phyloP scores from a whole-genome alignment of 2,113 vertebrate genomes.

The Odontophorus gujanensis region DNA sequence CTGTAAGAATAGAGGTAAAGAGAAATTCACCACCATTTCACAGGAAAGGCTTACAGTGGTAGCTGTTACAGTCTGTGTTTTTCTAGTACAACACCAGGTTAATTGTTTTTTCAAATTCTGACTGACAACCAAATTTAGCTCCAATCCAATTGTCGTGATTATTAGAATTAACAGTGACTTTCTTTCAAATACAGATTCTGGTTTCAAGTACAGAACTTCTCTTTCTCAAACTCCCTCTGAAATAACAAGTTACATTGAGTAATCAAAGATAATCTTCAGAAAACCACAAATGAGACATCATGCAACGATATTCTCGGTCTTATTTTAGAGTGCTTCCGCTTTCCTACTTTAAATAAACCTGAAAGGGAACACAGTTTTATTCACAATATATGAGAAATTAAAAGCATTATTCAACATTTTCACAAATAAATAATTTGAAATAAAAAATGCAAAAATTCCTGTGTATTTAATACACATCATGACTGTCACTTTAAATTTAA shows the following conservation, averaged over 20 bases:
- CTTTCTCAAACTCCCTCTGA: not conserved
- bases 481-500: not conserved
- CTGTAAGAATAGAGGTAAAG: not conserved
- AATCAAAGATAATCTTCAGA: not conserved
- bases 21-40: not conserved
- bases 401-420: not conserved
- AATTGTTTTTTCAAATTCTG: not conserved
- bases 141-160: not conserved
- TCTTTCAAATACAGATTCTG: not conserved
- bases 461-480: rapidly evolving
- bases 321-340: slow-evolving; percentile 30
- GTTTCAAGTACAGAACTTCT: not conserved
- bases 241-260: not conserved
- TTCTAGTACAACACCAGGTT: not conserved
- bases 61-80: not conserved
- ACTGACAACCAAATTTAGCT: not conserved
- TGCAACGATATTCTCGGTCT: not conserved
- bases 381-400: not conserved
- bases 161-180: not conserved
- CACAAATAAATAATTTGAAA: not conserved
- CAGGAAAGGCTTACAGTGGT: not conserved
- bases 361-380: not conserved
- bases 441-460: not conserved
- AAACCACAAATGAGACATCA: slow-evolving; percentile 33
- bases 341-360: slow-evolving; percentile 23